phyloP scores from a whole-genome alignment of 1,140 invertebrate species.

The Pogonomyrmex barbatus region DNA sequence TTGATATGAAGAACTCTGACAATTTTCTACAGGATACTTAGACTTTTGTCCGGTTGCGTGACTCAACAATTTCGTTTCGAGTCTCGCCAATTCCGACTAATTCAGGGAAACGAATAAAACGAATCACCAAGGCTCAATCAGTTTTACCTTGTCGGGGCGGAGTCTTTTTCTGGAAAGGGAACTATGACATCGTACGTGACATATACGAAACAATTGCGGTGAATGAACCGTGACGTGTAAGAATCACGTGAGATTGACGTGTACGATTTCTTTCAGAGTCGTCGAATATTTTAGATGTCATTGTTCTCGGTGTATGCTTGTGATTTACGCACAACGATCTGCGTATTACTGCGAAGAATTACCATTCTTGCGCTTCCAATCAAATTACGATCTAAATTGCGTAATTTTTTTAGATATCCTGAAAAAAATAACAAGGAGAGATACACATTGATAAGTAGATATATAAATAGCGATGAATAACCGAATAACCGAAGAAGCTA shows the following conservation, averaged over 20 bases:
- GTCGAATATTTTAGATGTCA: not conserved
- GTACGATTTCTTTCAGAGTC: slow-evolving; percentile 13
- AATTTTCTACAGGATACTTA: slow-evolving; percentile 1
- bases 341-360: not conserved
- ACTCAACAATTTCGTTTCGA: slow-evolving; percentile 36
- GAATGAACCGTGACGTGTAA: slow-evolving; percentile 48
- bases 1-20: not conserved
- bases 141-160: slow-evolving; percentile 4
- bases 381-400: not conserved
- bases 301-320: not conserved
- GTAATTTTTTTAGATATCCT: not conserved
- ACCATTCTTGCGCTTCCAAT: not conserved
- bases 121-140: slow-evolving; percentile 25
- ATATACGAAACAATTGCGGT: slow-evolving; percentile 19
- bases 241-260: not conserved
- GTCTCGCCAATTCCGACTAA: not conserved
- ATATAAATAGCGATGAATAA: not conserved
- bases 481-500: too few relatives aligned
- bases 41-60: not conserved
- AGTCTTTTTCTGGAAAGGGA: slow-evolving; percentile 4
- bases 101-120: slow-evolving; percentile 40
- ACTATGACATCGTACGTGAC: not conserved
- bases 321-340: not conserved
- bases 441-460: not conserved
- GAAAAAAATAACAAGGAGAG: not conserved